Evolutionary conservation across 2,113 vertebrate species (phyloP).

Genomic region (Ceyx cyanopectus): DNA sequence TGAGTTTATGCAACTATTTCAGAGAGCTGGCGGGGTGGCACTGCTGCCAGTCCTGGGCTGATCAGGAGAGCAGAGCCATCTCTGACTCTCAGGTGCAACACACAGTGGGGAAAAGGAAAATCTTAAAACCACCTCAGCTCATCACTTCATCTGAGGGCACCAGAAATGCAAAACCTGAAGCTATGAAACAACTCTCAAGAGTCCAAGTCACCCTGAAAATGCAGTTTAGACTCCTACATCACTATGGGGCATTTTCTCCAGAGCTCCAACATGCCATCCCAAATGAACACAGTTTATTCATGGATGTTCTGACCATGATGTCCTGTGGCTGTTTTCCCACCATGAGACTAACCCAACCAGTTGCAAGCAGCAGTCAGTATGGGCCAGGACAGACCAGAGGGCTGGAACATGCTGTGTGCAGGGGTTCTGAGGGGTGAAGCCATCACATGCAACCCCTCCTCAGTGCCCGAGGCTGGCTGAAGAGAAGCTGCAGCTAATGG

Average conservation of each 20-base stretch:
- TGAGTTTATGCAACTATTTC: not conserved
- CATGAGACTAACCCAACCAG: not conserved
- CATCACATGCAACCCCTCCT: not conserved
- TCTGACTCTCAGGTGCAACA: not conserved
- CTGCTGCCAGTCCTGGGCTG: not conserved
- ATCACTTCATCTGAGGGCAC: not conserved
- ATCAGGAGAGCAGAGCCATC: not conserved
- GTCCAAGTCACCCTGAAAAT: not conserved
- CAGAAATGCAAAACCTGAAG: not conserved
- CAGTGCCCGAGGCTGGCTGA: not conserved
- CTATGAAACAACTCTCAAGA: not conserved
- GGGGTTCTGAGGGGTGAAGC: not conserved
- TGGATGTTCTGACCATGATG: too few species aligned
- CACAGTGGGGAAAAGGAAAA: not conserved
- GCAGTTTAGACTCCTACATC: not conserved
- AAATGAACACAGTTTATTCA: not conserved
- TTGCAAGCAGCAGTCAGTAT: not conserved
- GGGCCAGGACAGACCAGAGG: not conserved
- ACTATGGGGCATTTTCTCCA: not conserved
- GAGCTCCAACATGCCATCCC: not conserved
- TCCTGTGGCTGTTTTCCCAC: not conserved
- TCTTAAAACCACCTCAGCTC: not conserved
- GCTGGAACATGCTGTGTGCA: too few species aligned
- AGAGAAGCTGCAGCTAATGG: not conserved
- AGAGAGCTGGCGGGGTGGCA: not conserved